Evolutionary conservation across 2,797 vertebrate genomes (phyloP).

Genomic region (Spinus pinus): DNA sequence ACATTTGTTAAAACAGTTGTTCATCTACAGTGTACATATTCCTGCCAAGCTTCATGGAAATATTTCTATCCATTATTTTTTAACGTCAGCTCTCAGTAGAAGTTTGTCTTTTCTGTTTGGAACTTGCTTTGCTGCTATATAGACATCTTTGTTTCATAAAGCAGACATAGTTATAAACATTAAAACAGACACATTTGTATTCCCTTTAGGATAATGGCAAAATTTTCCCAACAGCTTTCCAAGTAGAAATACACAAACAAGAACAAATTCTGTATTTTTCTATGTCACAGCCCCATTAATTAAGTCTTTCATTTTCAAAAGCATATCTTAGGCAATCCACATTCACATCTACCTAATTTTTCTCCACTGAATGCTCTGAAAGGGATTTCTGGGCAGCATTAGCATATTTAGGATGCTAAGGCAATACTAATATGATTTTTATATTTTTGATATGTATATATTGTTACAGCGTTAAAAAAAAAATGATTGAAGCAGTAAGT

Average conservation of each 20-base stretch:
- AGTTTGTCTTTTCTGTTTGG: conserved; percentile 23
- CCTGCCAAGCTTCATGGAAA: conserved; percentile 52
- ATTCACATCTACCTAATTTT: background rate
- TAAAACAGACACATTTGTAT: background rate
- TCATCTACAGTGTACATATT: conserved; percentile 48
- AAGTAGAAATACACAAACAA: background rate
- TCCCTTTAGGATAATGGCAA: background rate
- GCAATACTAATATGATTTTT: background rate
- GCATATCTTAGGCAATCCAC: background rate
- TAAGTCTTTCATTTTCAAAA: background rate
- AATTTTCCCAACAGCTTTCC: background rate
- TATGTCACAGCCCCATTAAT: background rate
- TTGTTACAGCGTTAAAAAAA: background rate
- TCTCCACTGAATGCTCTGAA: background rate
- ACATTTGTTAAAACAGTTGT: conserved; percentile 70
- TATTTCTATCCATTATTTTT: conserved; percentile 59
- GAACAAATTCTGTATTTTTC: background rate
- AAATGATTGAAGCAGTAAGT: background rate
- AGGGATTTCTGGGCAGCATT: background rate
- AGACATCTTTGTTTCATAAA: conserved; percentile 2
- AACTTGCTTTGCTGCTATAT: background rate
- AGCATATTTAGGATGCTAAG: background rate
- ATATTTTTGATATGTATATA: background rate
- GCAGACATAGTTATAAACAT: background rate
- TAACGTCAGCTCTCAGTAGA: background rate